These are phyloP conservation scores for Magallana angulata DNA, from an alignment of 1,140 invertebrate genomes.

Conservation along the genomic window DNA sequence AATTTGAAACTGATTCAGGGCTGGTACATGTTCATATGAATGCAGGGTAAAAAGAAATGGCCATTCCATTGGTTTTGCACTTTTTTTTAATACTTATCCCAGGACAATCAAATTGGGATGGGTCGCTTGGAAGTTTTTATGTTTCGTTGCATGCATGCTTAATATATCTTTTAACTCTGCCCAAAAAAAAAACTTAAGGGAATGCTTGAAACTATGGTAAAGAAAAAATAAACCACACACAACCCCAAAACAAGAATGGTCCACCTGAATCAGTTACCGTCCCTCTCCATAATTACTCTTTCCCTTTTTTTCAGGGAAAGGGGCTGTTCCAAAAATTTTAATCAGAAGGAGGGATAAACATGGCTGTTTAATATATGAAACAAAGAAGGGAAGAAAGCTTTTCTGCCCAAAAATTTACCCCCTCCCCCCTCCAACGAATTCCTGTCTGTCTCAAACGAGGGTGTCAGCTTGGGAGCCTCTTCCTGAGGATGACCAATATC, in stretches of 20 bases:
- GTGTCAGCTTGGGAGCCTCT: neutral
- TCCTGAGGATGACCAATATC: neutral
- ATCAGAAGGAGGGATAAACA: constrained; percentile 67
- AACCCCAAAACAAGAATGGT: too few relatives aligned
- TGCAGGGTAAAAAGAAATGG: neutral
- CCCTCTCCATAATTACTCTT: constrained; percentile 47
- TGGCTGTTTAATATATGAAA: constrained; percentile 49
- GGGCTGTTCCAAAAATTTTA: constrained; percentile 69
- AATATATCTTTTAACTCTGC: constrained; percentile 4
- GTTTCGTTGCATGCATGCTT: constrained; percentile 30
- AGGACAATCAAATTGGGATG: constrained; percentile 21
- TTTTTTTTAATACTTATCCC: neutral
- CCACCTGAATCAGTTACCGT: constrained; percentile 59
- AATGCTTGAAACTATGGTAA: constrained; percentile 28
- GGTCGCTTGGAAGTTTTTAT: neutral
- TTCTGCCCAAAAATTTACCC: neutral
- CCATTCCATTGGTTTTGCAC: neutral
- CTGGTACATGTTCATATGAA: constrained; percentile 32
- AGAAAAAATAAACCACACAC: neutral
- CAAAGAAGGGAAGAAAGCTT: neutral
- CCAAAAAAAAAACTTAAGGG: neutral
- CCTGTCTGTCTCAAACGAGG: constrained; percentile 6
- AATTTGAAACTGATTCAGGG: constrained; percentile 59
- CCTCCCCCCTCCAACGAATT: constrained; percentile 42
- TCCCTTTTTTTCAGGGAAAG: constrained; percentile 62